These are phyloP conservation scores for Leucophenga montana DNA, from an alignment of 2,888 invertebrate genomes.

Conservation along the genomic window DNA sequence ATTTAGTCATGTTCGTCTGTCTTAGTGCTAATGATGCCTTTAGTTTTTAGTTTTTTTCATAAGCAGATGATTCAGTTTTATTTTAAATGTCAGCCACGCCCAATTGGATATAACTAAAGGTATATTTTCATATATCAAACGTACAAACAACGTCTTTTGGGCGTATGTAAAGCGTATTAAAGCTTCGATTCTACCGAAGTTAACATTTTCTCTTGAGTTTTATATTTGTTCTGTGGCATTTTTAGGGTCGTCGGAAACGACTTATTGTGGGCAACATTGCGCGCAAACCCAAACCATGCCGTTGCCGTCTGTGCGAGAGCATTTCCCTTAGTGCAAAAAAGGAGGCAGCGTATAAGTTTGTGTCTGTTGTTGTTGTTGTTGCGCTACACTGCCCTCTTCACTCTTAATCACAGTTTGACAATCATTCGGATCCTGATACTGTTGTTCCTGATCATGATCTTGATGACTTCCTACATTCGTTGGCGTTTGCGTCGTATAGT, in stretches of 20 bases:
- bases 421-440: slow-evolving; percentile 63
- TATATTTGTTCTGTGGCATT: neutral
- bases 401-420: slow-evolving; percentile 72
- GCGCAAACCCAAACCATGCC: slow-evolving; percentile 43
- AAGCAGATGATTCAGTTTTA: no score
- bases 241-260: slow-evolving; percentile 58
- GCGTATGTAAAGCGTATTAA: neutral
- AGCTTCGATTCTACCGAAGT: no score
- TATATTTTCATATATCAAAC: no score
- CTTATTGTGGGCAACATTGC: neutral
- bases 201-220: neutral
- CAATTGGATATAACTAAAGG: no score
- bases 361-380: slow-evolving; percentile 58
- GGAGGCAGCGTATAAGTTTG: slow-evolving; percentile 73
- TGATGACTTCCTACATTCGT: slow-evolving; percentile 36
- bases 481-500: slow-evolving; percentile 43
- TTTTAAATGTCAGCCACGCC: no score
- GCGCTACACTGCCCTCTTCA: slow-evolving; percentile 60
- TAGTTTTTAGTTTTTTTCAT: no score
- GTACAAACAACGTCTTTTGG: no score
- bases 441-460: slow-evolving; percentile 24
- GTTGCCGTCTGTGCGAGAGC: slow-evolving; percentile 70
- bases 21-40: no score
- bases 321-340: slow-evolving; percentile 74
- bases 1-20: no score